A percentile compares a stretch with the other conserved stretches of the same genome.
These are phyloP conservation scores for Heteromyza rotundicornis DNA, from an alignment of 2,888 invertebrate genomes.

Conservation along the genomic window DNA sequence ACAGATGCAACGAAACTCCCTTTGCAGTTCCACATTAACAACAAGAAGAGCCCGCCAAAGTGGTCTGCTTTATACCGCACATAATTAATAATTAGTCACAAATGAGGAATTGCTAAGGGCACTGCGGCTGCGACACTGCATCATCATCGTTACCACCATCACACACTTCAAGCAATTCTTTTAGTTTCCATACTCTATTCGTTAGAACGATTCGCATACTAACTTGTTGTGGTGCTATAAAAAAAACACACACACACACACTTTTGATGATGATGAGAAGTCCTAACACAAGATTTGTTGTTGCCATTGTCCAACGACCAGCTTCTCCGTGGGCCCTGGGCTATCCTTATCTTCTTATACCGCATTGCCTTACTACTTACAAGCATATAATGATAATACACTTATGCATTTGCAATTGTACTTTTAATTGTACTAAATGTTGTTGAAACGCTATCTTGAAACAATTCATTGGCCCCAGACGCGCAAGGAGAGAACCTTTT, in stretches of 20 bases:
- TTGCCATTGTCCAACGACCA: not conserved
- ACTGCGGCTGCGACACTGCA: conserved; percentile 14
- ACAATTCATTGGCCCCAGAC: conserved; percentile 12
- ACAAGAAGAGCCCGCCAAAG: not conserved
- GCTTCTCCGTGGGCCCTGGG: not conserved
- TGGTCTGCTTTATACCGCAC: not conserved
- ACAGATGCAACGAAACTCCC: not conserved
- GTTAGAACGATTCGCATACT: no score
- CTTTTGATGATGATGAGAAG: no score
- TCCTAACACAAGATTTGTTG: not conserved
- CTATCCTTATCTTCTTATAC: not conserved
- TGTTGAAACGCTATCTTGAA: conserved; percentile 2
- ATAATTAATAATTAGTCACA: conserved; percentile 33
- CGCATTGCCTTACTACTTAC: not conserved
- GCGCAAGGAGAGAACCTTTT: no score
- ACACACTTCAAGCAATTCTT: no score
- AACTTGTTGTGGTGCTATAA: no score
- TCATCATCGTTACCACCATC: not conserved
- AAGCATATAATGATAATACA: not conserved
- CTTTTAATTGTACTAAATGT: conserved; percentile 1
- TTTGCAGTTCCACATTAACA: not conserved
- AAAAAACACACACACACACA: no score
- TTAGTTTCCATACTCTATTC: not conserved
- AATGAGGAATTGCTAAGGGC: conserved; percentile 21
- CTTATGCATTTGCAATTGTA: not conserved